These are phyloP conservation scores for Drosophila mettleri DNA, from an alignment of 2,888 invertebrate species.

Conservation along the genomic window DNA sequence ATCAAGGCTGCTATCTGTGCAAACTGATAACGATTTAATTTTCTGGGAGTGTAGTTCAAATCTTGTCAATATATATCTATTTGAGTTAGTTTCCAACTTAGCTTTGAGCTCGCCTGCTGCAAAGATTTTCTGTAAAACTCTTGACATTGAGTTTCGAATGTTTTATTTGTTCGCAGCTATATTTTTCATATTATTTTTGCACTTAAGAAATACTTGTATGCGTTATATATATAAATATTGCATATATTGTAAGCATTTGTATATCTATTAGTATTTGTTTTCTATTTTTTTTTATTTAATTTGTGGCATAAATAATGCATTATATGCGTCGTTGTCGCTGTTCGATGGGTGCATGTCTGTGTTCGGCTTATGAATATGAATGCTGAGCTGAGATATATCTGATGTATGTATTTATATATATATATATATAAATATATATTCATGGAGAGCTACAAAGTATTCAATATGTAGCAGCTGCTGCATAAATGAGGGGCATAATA, in stretches of 20 bases:
- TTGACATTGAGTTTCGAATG: conserved; percentile 65
- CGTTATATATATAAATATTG: conserved; percentile 8
- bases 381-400: conserved; percentile 40
- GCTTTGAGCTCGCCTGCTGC: conserved; percentile 12
- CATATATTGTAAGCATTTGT: conserved; percentile 20
- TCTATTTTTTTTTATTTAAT: conserved; percentile 25
- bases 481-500: conserved; percentile 33
- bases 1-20: no score
- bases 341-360: conserved; percentile 29
- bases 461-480: conserved; percentile 37
- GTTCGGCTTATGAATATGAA: conserved; percentile 57
- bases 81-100: conserved; percentile 51
- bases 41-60: background rate
- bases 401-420: background rate
- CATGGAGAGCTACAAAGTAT: conserved; percentile 37
- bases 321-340: conserved; percentile 48
- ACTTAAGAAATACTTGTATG: conserved; percentile 49
- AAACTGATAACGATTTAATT: background rate
- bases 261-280: conserved; percentile 29
- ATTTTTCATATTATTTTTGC: conserved; percentile 45
- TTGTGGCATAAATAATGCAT: conserved; percentile 64
- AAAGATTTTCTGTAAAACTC: conserved; percentile 46
- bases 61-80: conserved; percentile 53
- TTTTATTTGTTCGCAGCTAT: background rate
- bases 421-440: conserved; percentile 5